A percentile compares a stretch with the other conserved stretches of the same genome.
Evolutionary conservation across 2,888 invertebrate species (phyloP).

Genomic region (Nowickia ferox): DNA sequence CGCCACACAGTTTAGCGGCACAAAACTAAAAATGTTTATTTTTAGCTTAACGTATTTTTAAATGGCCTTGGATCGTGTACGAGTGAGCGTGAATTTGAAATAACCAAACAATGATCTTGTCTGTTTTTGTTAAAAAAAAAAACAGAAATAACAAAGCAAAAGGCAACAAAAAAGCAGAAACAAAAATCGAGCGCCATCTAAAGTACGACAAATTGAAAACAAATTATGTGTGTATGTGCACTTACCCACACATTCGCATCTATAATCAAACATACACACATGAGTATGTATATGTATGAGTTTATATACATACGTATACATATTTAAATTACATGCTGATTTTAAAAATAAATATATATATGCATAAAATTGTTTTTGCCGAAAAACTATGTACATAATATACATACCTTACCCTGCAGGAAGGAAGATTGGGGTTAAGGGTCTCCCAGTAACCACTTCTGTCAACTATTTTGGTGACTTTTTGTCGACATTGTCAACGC

Average conservation of each 20-base stretch:
- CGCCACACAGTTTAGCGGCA: constrained; percentile 61
- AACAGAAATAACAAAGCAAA: background rate
- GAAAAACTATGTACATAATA: too few species aligned
- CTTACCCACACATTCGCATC: background rate
- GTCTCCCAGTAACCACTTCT: too few species aligned
- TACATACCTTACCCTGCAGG: too few species aligned
- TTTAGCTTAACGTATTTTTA: constrained; percentile 76
- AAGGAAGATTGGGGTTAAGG: too few species aligned
- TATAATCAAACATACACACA: background rate
- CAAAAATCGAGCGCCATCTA: constrained; percentile 63
- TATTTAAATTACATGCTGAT: too few species aligned
- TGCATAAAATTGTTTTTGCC: too few species aligned
- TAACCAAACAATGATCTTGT: constrained; percentile 61
- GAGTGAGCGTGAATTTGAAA: constrained; percentile 68
- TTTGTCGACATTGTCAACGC: too few species aligned
- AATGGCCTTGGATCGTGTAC: constrained; percentile 75
- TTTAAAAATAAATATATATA: too few species aligned
- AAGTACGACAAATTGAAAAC: constrained; percentile 55
- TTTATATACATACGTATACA: too few species aligned
- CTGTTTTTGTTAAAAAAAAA: constrained; percentile 53
- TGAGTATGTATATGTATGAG: background rate
- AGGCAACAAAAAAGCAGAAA: background rate
- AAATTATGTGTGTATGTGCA: constrained; percentile 10
- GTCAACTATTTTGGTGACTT: too few species aligned
- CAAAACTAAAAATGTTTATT: constrained; percentile 71